Base-by-base conservation (phyloP, 2,113 vertebrate species). In the Apodemus sylvaticus region DNA sequence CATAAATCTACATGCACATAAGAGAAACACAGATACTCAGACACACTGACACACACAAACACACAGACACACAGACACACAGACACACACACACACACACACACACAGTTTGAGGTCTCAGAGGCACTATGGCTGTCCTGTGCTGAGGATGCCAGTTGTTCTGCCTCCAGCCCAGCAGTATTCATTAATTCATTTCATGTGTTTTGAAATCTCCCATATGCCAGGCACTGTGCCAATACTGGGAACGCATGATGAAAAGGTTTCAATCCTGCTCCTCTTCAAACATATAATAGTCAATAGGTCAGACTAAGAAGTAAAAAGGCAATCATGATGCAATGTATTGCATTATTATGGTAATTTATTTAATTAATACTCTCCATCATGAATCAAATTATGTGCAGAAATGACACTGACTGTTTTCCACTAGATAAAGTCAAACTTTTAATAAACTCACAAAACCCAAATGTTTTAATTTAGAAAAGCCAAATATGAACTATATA, bases 391-490 rank as follows among this genome's bases (percentile, higher is more conserved):
- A 83, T 48, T 86, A 82, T 68, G 5, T 48, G 24, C 58, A 45
- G 20, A n/a, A 94, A 79, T 53, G 34, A 94, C 39, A 45, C 20
- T 91, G 13, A 68, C 24, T 92, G 36, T 91, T 96, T 87, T 88
- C 55, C 14, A 64, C 55, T 22, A 91, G 76, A 90, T 62, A 73
- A 48, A 76, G 12, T 19, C 62, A 79, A 94, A 68, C 79, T 86
- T 86, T 36, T 13, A 93, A 39, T 51, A 94, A 94, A 85, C 13
- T 78, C n/a, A 93, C 89, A 95, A 95, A 97, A 66, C 55, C 7
- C 74, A 89, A 73, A 20, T 45, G 55, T 85, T 91, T 92, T 92
- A 74, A 71, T 71, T 83, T 71, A 60, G 68, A 90, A 88, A 94
- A 88, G 26, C 11, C 34, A 95, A 93, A 73, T 62, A 24, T 81